These are phyloP conservation scores for Osmoderma eremita DNA, from an alignment of 2,888 invertebrate species.

Conservation along the genomic window DNA sequence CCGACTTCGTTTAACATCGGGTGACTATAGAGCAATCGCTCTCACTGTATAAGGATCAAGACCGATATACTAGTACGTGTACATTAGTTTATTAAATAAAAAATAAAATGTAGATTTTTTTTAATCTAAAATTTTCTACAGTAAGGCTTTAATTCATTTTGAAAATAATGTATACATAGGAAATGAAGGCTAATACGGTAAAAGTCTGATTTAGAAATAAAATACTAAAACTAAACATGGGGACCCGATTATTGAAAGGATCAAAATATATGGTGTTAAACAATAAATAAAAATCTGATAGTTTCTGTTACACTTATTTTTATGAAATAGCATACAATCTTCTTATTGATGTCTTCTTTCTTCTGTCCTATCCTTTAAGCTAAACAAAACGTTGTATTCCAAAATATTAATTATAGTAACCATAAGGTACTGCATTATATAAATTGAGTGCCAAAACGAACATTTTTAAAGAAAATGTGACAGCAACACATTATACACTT, in stretches of 20 bases:
- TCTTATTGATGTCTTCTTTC: conserved; percentile 53
- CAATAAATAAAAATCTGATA: conserved; percentile 52
- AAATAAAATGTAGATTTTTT: too few relatives aligned
- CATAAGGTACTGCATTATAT: conserved; percentile 11
- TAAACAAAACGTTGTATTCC: conserved; percentile 21
- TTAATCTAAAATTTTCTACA: too few relatives aligned
- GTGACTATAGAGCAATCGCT: too few relatives aligned
- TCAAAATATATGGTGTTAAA: conserved; percentile 13
- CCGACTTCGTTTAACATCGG: too few relatives aligned
- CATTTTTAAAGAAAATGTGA: conserved; percentile 5
- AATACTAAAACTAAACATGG: not conserved
- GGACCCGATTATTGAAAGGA: not conserved
- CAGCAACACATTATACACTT: conserved; percentile 8
- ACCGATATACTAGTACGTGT: too few relatives aligned
- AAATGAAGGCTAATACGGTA: not conserved
- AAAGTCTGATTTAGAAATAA: not conserved
- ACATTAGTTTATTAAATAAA: too few relatives aligned
- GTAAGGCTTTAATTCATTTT: too few relatives aligned
- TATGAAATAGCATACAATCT: conserved; percentile 58
- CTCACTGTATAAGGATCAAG: too few relatives aligned
- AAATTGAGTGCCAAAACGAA: conserved; percentile 4
- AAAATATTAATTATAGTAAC: conserved; percentile 40
- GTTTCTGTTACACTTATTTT: conserved; percentile 54
- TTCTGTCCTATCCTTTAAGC: conserved; percentile 41
- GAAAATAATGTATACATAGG: not conserved